A percentile compares a stretch with the other conserved stretches of the same genome.
Evolutionary conservation across 1,140 invertebrate genomes (phyloP).

Genomic region (Mactra quadrangularis): DNA sequence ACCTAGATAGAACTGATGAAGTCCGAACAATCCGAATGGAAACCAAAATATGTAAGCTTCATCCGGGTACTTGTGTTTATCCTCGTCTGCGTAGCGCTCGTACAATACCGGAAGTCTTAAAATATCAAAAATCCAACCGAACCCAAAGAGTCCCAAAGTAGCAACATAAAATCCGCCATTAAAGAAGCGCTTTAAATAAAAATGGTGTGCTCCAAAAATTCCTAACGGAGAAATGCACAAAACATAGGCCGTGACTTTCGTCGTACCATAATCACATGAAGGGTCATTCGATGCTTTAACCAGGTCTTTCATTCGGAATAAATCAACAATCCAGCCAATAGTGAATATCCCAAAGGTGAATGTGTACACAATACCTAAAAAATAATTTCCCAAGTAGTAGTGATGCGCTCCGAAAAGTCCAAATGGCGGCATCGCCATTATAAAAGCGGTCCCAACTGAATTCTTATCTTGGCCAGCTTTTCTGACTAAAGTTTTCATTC

Average conservation of each 20-base stretch:
- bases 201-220: slow-evolving; percentile 63
- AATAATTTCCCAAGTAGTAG: slow-evolving; percentile 59
- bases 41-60: slow-evolving; percentile 62
- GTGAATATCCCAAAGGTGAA: slow-evolving; percentile 59
- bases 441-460: slow-evolving; percentile 43
- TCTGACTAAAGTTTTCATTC: slow-evolving; percentile 72
- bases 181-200: slow-evolving; percentile 54
- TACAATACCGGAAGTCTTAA: slow-evolving; percentile 57
- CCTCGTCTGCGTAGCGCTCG: slow-evolving; percentile 39
- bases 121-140: slow-evolving; percentile 63
- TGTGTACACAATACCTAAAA: slow-evolving; percentile 48
- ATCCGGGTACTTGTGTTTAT: slow-evolving; percentile 62
- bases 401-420: slow-evolving; percentile 62
- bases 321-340: slow-evolving; percentile 61
- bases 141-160: slow-evolving; percentile 58
- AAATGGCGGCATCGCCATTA: slow-evolving; percentile 53
- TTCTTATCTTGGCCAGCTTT: slow-evolving; percentile 58
- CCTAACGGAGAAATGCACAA: slow-evolving; percentile 54
- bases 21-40: slow-evolving; percentile 62
- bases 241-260: slow-evolving; percentile 51
- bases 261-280: slow-evolving; percentile 37
- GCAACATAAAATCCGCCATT: slow-evolving; percentile 50
- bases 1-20: slow-evolving; percentile 64
- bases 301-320: slow-evolving; percentile 50
- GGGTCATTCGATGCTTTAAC: slow-evolving; percentile 56